phyloP scores from a whole-genome alignment of 1,140 invertebrate genomes.

The Planococcus citri region DNA sequence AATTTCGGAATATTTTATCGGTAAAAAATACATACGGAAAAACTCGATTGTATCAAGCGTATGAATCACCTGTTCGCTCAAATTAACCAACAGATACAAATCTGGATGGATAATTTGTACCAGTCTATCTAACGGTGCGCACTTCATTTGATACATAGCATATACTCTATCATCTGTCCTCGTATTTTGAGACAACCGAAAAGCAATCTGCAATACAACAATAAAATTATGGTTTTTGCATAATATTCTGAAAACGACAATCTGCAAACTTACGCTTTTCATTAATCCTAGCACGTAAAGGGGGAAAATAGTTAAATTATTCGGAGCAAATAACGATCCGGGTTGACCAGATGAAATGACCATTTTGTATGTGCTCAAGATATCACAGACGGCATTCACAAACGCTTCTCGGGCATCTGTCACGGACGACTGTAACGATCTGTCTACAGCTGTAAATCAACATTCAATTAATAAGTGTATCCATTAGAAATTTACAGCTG shows the following conservation, averaged over 20 bases:
- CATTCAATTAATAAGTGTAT: not conserved
- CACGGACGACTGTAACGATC: constrained; percentile 69
- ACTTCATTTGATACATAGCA: constrained; percentile 89
- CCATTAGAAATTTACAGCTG: not conserved
- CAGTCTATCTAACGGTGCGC: constrained; percentile 63
- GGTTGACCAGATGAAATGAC: constrained; percentile 43
- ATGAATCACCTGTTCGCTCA: constrained; percentile 53
- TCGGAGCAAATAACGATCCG: constrained; percentile 55
- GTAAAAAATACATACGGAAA: not conserved
- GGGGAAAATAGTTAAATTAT: constrained; percentile 66
- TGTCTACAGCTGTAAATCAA: constrained; percentile 64
- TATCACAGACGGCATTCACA: constrained; percentile 87
- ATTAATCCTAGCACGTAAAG: constrained; percentile 81
- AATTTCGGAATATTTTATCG: not conserved
- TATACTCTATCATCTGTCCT: constrained; percentile 84
- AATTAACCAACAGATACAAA: constrained; percentile 75
- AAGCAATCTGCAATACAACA: constrained; percentile 52
- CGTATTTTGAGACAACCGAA: constrained; percentile 73
- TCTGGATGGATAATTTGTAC: constrained; percentile 84
- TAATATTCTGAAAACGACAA: constrained; percentile 6
- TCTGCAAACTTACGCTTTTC: constrained; percentile 62
- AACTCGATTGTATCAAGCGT: constrained; percentile 27
- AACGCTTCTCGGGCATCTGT: constrained; percentile 90
- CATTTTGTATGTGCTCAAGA: constrained; percentile 66
- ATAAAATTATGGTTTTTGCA: constrained; percentile 22